Percentiles rank a stretch among this genome's conserved stretches.
Conservation (phyloP, 2,888 invertebrate genomes). For the Drosophila nigricruria region DNA sequence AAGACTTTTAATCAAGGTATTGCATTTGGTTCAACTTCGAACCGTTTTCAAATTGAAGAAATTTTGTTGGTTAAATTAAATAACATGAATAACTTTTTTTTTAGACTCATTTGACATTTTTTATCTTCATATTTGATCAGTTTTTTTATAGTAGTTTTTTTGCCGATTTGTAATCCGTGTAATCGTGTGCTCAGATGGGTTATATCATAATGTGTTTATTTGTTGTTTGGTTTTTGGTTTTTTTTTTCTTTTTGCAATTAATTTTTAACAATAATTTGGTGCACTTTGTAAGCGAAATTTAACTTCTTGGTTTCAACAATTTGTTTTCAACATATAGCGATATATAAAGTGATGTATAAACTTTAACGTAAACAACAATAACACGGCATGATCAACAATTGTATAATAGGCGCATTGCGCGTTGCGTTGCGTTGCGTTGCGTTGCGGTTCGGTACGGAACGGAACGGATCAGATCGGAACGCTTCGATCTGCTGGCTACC, state of each 20-base stretch:
- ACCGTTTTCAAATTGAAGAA: constrained; percentile 4
- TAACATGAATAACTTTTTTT: constrained; percentile 4
- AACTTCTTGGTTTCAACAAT: constrained; percentile 29
- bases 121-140: background rate
- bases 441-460: constrained; percentile 12
- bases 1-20: constrained; percentile 36
- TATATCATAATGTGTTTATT: constrained; percentile 26
- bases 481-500: constrained; percentile 50
- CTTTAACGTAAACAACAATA: constrained; percentile 52
- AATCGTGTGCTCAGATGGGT: constrained; percentile 16
- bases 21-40: constrained; percentile 41
- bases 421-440: background rate
- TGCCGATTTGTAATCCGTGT: constrained; percentile 53
- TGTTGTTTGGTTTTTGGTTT: constrained; percentile 16
- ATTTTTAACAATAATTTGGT: constrained; percentile 11
- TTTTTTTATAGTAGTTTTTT: background rate
- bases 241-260: background rate
- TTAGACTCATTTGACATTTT: background rate
- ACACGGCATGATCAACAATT: constrained; percentile 61
- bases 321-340: constrained; percentile 25
- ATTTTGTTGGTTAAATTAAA: background rate
- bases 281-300: constrained; percentile 36
- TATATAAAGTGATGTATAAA: constrained; percentile 22
- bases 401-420: constrained; percentile 17
- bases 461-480: constrained; percentile 12